phyloP scores from a whole-genome alignment of 2,888 invertebrate genomes.

The Nomada lathburiana region DNA sequence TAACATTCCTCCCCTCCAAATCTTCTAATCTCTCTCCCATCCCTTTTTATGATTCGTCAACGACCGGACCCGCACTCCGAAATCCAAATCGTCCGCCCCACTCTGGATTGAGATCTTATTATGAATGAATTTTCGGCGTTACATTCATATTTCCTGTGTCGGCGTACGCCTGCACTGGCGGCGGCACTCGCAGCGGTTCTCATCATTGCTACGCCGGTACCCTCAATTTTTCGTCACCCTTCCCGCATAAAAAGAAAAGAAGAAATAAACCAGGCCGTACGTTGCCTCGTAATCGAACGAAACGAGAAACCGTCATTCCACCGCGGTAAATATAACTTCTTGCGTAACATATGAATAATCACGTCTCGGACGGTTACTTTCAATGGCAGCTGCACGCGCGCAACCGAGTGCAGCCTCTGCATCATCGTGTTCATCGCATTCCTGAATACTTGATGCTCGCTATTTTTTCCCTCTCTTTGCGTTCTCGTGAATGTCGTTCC shows the following conservation, averaged over 20 bases:
- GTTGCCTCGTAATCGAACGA: not conserved
- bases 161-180: conserved; percentile 63
- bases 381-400: conserved; percentile 40
- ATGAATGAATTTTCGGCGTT: conserved; percentile 79
- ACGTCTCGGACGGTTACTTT: conserved; percentile 48
- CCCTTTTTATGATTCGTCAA: not conserved
- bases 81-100: conserved; percentile 43
- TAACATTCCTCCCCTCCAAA: conserved; percentile 13
- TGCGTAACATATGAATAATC: conserved; percentile 57
- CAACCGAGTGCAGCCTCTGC: conserved; percentile 41
- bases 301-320: conserved; percentile 20
- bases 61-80: conserved; percentile 14
- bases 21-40: no score
- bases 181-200: conserved; percentile 68
- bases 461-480: conserved; percentile 38
- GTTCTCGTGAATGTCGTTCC: not conserved
- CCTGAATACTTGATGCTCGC: conserved; percentile 54
- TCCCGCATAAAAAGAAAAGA: not conserved
- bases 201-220: conserved; percentile 28
- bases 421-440: conserved; percentile 61
- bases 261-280: not conserved
- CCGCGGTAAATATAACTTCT: conserved; percentile 37
- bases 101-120: conserved; percentile 48
- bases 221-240: not conserved
- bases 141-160: conserved; percentile 77